These are phyloP conservation scores for Oxyruncus cristatus DNA, from an alignment of 2,113 vertebrate species.

Conservation along the genomic window DNA sequence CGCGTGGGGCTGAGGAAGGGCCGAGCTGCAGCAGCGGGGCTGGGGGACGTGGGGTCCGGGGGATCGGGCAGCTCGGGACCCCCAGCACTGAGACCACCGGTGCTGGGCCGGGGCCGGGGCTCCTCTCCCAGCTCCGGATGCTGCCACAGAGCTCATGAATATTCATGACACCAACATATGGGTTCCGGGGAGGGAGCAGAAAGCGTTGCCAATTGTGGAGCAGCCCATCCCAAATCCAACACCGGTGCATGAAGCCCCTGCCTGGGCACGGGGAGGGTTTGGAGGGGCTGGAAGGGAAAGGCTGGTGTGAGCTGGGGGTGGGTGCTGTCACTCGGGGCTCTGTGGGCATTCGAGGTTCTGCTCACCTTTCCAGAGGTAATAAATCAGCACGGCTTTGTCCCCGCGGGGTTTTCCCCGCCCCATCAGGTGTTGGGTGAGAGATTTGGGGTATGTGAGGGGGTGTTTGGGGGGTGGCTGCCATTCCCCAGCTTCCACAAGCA, in stretches of 20 bases:
- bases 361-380: not conserved
- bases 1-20: not conserved
- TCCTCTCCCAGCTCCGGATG: not conserved
- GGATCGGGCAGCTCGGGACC: not conserved
- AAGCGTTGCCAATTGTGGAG: not conserved
- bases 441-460: not conserved
- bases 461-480: not conserved
- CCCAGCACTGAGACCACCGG: rapidly evolving
- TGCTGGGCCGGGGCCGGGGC: not conserved
- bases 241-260: not conserved
- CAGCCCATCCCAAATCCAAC: not conserved
- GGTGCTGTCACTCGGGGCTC: not conserved
- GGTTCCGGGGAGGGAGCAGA: not conserved
- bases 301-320: not conserved
- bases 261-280: not conserved
- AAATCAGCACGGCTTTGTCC: rapidly evolving
- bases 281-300: not conserved
- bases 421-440: rapidly evolving
- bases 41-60: not conserved
- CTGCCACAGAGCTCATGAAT: not conserved
- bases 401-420: rapidly evolving
- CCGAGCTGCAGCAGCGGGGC: not conserved
- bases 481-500: rapidly evolving
- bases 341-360: not conserved
- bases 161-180: not conserved